Conservation (phyloP, 2,113 vertebrate genomes). For the Cavia porcellus region DNA sequence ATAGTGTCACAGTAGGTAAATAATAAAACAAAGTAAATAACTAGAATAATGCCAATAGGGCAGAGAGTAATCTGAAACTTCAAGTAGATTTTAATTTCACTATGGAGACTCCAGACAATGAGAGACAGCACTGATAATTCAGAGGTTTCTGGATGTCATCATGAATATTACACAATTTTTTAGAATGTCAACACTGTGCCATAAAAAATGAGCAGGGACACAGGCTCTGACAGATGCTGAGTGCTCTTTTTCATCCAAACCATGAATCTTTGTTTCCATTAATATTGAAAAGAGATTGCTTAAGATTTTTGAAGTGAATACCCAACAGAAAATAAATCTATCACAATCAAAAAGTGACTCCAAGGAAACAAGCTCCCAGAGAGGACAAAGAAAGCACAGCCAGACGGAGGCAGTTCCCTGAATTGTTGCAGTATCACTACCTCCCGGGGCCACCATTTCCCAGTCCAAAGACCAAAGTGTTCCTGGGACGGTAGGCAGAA, state of each 20-base stretch:
- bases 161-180: conserved; percentile 47
- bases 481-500: neutral
- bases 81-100: conserved; percentile 3
- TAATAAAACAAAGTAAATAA: neutral
- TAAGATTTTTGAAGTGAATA: conserved; percentile 59
- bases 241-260: conserved; percentile 32
- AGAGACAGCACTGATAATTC: neutral
- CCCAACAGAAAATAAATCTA: conserved; percentile 73
- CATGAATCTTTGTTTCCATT: conserved; percentile 71
- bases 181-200: conserved; percentile 24
- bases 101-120: neutral
- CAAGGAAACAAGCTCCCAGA: conserved; percentile 61
- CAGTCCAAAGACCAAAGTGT: conserved; percentile 57
- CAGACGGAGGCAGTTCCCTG: neutral
- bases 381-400: neutral
- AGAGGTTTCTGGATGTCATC: conserved; percentile 22
- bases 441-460: neutral
- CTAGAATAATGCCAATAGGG: neutral
- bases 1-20: neutral
- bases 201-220: conserved; percentile 33
- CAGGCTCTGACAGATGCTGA: conserved; percentile 37
- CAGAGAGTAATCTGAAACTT: neutral
- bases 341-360: conserved; percentile 68
- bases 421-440: conserved; percentile 43
- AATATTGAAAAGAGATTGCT: conserved; percentile 66